phyloP scores from a whole-genome alignment of 1,140 invertebrate species.

The Phymastichus coffea region DNA sequence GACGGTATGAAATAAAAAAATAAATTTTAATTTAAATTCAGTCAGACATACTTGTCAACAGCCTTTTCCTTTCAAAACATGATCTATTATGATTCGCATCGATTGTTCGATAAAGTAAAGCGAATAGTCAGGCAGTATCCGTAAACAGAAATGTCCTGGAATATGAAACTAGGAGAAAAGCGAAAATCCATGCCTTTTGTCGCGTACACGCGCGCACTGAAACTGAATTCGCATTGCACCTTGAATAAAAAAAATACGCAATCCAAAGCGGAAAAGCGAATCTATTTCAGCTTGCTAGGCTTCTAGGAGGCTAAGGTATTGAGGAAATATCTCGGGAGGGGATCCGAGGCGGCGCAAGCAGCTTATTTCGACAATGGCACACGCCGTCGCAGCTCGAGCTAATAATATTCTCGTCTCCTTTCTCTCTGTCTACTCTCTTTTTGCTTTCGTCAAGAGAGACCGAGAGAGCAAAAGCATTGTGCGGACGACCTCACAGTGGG shows the following conservation, averaged over 20 bases:
- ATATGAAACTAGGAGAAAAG: not conserved
- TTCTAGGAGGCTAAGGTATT: not conserved
- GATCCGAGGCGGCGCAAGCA: constrained; percentile 7
- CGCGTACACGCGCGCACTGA: not conserved
- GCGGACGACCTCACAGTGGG: constrained; percentile 35
- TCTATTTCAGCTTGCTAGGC: constrained; percentile 12
- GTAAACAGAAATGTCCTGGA: too few relatives aligned
- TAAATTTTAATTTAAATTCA: too few relatives aligned
- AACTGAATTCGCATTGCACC: constrained; percentile 8
- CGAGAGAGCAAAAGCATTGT: constrained; percentile 41
- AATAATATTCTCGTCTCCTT: constrained; percentile 50
- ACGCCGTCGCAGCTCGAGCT: constrained; percentile 44
- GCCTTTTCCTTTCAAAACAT: too few relatives aligned
- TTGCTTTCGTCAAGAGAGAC: not conserved
- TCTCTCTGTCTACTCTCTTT: constrained; percentile 23
- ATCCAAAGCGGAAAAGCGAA: constrained; percentile 15
- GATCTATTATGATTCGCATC: too few relatives aligned
- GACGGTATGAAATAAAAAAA: too few relatives aligned
- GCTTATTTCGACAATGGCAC: constrained; percentile 48
- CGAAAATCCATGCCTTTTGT: not conserved
- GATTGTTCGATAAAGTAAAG: too few relatives aligned
- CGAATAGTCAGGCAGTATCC: too few relatives aligned
- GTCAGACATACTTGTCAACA: too few relatives aligned
- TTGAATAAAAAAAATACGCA: constrained; percentile 28
- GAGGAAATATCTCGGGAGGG: not conserved